Evolutionary conservation across 2,113 vertebrate genomes (phyloP).

Genomic region (Notarius lentiginosus): DNA sequence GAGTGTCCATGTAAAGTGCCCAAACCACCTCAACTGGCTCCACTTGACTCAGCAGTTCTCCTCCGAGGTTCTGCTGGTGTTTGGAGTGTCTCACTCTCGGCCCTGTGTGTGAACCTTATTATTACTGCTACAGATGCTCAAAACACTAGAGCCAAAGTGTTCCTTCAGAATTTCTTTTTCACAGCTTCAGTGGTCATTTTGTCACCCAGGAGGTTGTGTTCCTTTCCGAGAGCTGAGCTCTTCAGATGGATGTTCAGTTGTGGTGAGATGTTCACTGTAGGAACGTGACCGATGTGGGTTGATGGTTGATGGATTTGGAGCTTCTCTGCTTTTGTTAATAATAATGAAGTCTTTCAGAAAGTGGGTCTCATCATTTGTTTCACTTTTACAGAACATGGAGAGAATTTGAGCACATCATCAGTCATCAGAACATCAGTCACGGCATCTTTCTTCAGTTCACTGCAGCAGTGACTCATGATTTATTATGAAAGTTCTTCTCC

Average conservation of each 20-base stretch:
- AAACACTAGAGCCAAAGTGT: neutral
- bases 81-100: neutral
- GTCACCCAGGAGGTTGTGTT: neutral
- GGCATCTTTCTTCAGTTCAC: neutral
- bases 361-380: neutral
- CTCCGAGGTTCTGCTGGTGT: neutral
- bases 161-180: neutral
- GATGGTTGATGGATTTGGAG: neutral
- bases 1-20: neutral
- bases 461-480: neutral
- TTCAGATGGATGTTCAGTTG: neutral
- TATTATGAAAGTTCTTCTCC: neutral
- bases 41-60: neutral
- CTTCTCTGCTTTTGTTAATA: constrained; percentile 2
- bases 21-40: neutral
- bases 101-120: neutral
- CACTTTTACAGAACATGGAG: neutral
- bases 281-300: neutral
- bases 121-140: neutral
- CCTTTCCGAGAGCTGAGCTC: neutral
- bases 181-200: neutral
- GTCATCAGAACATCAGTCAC: neutral
- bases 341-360: neutral
- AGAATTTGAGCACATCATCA: neutral
- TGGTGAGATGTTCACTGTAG: neutral